These are phyloP conservation scores for Tetheella fluctuosa DNA, from an alignment of 2,888 invertebrate genomes.

Conservation along the genomic window DNA sequence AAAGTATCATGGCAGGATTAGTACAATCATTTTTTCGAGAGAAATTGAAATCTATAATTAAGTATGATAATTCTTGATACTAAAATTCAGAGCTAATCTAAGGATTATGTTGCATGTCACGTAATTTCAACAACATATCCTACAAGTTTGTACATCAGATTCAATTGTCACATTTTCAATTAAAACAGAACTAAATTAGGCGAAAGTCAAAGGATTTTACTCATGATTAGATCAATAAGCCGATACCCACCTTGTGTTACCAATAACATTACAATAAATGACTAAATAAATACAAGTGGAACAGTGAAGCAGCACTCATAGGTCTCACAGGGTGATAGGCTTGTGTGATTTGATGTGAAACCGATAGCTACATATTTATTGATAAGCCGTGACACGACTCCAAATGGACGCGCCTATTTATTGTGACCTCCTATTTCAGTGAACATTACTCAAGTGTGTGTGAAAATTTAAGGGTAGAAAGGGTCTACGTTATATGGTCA, in stretches of 20 bases:
- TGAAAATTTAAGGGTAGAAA: conserved; percentile 26
- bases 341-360: conserved; percentile 44
- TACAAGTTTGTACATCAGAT: too few relatives aligned
- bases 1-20: not conserved
- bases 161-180: too few relatives aligned
- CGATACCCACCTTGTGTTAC: not conserved
- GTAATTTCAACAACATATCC: too few relatives aligned
- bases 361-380: conserved; percentile 49
- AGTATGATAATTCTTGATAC: too few relatives aligned
- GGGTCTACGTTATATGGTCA: conserved; percentile 31
- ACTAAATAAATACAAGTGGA: not conserved
- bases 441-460: conserved; percentile 38
- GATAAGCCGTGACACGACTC: conserved; percentile 47
- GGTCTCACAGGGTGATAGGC: conserved; percentile 32
- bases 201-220: not conserved
- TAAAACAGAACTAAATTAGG: not conserved
- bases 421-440: conserved; percentile 35
- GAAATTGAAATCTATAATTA: too few relatives aligned
- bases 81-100: too few relatives aligned
- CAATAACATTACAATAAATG: conserved; percentile 8
- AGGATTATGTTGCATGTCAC: too few relatives aligned
- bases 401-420: conserved; percentile 29
- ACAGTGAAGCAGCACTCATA: conserved; percentile 37
- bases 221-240: not conserved
- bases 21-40: too few relatives aligned